These are phyloP conservation scores for Montipora efflorescens DNA, from an alignment of 64 coral and sea anemone genomes.

Conservation along the genomic window DNA sequence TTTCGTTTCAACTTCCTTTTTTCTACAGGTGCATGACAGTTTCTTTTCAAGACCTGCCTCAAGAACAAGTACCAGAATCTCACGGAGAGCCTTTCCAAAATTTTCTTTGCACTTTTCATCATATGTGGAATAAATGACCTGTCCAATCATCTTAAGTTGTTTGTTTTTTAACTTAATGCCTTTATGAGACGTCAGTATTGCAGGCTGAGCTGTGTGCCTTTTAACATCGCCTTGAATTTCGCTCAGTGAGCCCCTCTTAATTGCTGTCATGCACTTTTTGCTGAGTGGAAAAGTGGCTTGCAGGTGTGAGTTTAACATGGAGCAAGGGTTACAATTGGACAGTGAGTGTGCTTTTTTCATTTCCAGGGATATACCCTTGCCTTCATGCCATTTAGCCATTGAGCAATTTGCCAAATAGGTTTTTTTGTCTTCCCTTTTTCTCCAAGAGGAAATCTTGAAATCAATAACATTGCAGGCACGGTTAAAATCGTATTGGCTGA, in stretches of 20 bases:
- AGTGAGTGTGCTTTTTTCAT: constrained; percentile 16
- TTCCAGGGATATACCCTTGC: too few relatives aligned
- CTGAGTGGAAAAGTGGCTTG: not conserved
- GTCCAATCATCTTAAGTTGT: constrained; percentile 41
- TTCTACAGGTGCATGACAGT: constrained; percentile 53
- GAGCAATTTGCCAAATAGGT: too few relatives aligned
- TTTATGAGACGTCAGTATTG: not conserved
- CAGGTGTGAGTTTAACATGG: not conserved
- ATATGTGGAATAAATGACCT: constrained; percentile 61
- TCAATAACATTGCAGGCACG: too few relatives aligned
- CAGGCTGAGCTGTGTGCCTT: not conserved
- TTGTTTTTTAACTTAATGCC: constrained; percentile 29
- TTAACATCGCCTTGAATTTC: not conserved
- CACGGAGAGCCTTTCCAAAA: constrained; percentile 31
- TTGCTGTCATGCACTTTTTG: not conserved
- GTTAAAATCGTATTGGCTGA: too few relatives aligned
- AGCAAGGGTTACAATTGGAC: constrained; percentile 32
- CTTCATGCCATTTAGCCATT: too few relatives aligned
- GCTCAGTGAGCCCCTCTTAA: constrained; percentile 9
- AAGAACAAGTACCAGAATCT: constrained; percentile 7
- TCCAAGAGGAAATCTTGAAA: too few relatives aligned
- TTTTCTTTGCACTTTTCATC: constrained; percentile 65
- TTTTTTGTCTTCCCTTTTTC: too few relatives aligned
- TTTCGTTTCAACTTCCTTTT: constrained; percentile 34
- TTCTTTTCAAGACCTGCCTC: constrained; percentile 48